Conservation (phyloP, 2,888 invertebrate species). For the Glaucopsyche alexis region DNA sequence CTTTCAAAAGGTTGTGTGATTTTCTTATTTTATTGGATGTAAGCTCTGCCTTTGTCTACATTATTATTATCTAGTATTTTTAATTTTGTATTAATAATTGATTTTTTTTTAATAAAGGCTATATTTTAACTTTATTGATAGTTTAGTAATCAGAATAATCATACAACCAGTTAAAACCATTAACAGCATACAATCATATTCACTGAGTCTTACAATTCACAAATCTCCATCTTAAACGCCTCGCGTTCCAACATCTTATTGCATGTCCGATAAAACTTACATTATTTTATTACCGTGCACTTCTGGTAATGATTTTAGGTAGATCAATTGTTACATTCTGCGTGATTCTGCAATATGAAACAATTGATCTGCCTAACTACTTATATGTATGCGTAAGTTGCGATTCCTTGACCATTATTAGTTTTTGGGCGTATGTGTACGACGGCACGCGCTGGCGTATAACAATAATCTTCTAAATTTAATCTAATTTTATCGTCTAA, state of each 20-base stretch:
- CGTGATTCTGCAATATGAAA: too few relatives aligned
- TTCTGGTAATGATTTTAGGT: too few relatives aligned
- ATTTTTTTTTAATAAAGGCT: too few relatives aligned
- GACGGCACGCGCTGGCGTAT: not conserved
- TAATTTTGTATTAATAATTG: too few relatives aligned
- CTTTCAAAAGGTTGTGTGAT: not conserved
- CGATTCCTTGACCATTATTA: not conserved
- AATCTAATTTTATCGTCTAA: not conserved
- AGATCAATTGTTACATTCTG: too few relatives aligned
- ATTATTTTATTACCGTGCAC: not conserved
- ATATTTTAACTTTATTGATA: not conserved
- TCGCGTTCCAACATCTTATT: not conserved
- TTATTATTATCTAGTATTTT: too few relatives aligned
- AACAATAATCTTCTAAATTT: too few relatives aligned
- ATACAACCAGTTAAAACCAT: not conserved
- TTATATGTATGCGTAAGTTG: not conserved
- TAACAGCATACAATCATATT: not conserved
- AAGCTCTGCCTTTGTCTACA: too few relatives aligned
- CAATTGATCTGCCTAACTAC: too few relatives aligned
- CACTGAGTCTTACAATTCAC: constrained; percentile 26
- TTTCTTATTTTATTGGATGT: not conserved
- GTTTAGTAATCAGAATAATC: not conserved
- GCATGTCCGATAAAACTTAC: not conserved
- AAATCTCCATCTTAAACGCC: constrained; percentile 12
- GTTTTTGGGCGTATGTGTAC: not conserved